Base-by-base conservation (phyloP, 2,888 invertebrate genomes). In the Netelia inedita region DNA sequence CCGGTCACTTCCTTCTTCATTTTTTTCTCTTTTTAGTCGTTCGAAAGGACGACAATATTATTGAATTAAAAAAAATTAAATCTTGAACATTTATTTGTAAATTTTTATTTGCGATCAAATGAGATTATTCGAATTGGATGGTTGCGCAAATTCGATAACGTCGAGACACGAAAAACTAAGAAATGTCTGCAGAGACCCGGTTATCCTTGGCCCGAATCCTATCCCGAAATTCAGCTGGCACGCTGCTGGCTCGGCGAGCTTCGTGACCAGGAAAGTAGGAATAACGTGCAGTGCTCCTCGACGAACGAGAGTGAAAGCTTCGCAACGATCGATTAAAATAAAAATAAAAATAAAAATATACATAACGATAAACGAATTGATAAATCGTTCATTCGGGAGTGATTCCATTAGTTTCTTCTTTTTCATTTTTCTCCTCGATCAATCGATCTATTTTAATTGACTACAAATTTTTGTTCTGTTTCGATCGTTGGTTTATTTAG, bases 281-380 rank as follows among this genome's bases (percentile, higher is more conserved):
- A 69, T 65, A 35, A 23, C 46, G 14, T 43, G 65, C 63, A 65
- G 41, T 50, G 66, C 35, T 79, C 73, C 35, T 63, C 69, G 28
- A 28, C 61, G 73, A 73, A 50, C 69, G 82, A 85, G 74, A 82
- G 85, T 85, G 85, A 85, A 85, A 85, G 82, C 61, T 69, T 1
- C 3, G 28, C 46, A 5, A 3, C 46, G 71, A 55, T 53, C 11
- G 21, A 75, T 68, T 66, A 9, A 21, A 11, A 46, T 57, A 46
- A 6, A 41, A 53, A n/a, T 1, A 11, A 19, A 57, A 9, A 57
- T 21, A 57, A 19, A 0, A 61, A 10, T n/a, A 71, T 46, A 0
- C 1, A 21, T n/a, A 46, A 50, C n/a, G 16, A 8, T 14, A 59
- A 69, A 28, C n/a, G 43, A 53, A 71, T 55, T 55, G 43, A 59